Conservation (phyloP, 2,797 vertebrate species). For the Apogon talboti region DNA sequence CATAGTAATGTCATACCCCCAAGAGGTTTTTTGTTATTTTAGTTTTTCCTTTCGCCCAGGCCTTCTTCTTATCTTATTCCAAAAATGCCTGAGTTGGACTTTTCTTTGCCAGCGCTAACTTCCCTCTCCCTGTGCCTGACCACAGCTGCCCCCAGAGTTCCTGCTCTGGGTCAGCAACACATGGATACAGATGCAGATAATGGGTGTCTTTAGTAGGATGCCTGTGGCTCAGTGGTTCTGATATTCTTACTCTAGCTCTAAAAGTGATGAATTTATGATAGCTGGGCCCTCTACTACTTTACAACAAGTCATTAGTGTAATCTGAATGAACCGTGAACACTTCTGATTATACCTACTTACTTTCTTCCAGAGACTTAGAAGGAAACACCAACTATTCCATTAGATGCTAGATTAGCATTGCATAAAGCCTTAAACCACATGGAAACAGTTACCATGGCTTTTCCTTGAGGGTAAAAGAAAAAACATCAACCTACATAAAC, state of each 20-base stretch:
- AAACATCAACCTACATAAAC: no score
- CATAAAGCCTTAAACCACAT: no score
- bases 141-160: slow-evolving; percentile 76
- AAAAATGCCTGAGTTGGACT: slow-evolving; percentile 80
- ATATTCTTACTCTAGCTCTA: slow-evolving; percentile 1
- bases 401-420: no score
- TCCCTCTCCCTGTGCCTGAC: slow-evolving; percentile 71
- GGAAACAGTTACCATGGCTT: no score
- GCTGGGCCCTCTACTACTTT: slow-evolving; percentile 22
- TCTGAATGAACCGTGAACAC: background rate
- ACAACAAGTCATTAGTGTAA: slow-evolving; percentile 12
- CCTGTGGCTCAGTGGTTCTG: slow-evolving; percentile 63
- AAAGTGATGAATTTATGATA: slow-evolving; percentile 29
- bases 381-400: no score
- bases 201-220: slow-evolving; percentile 73
- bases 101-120: slow-evolving; percentile 77
- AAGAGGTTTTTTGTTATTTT: slow-evolving; percentile 80
- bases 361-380: no score
- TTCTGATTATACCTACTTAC: no score
- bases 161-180: slow-evolving; percentile 71
- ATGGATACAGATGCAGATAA: slow-evolving; percentile 69
- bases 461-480: no score
- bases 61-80: slow-evolving; percentile 84
- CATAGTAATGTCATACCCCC: slow-evolving; percentile 72
- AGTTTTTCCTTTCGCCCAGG: slow-evolving; percentile 79